Conservation (phyloP, 2,888 invertebrate species). For the Syrphus vitripennis region DNA sequence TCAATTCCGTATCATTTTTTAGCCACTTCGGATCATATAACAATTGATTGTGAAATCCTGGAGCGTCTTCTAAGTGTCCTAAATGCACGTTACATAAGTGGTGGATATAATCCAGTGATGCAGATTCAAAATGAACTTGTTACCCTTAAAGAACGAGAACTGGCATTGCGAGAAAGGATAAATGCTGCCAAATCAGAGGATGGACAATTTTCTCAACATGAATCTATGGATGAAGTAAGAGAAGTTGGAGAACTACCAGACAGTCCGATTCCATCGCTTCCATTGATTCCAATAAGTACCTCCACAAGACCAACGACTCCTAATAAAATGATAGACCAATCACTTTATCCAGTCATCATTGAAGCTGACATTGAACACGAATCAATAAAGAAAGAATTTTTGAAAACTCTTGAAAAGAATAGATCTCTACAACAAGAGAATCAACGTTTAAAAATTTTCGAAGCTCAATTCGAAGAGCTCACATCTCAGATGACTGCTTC, state of each 20-base stretch:
- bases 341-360: conserved; percentile 75
- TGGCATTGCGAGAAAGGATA: conserved; percentile 76
- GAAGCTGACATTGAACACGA: conserved; percentile 69
- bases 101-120: conserved; percentile 91
- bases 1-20: neutral
- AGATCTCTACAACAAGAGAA: conserved; percentile 72
- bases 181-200: conserved; percentile 54
- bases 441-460: conserved; percentile 75
- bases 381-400: conserved; percentile 62
- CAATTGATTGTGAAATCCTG: conserved; percentile 78
- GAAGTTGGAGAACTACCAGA: conserved; percentile 75
- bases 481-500: conserved; percentile 76
- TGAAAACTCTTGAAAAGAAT: conserved; percentile 68
- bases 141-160: conserved; percentile 77
- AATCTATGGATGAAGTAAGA: conserved; percentile 76
- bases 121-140: conserved; percentile 87
- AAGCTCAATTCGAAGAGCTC: conserved; percentile 77
- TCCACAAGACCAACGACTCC: conserved; percentile 78
- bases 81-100: conserved; percentile 87
- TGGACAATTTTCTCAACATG: conserved; percentile 18
- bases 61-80: conserved; percentile 83
- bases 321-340: conserved; percentile 73
- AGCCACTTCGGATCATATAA: conserved; percentile 80
- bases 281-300: conserved; percentile 72
- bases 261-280: conserved; percentile 61